These are phyloP conservation scores for Hippocampus barbouri DNA, from an alignment of 2,113 vertebrate genomes.

Conservation along the genomic window DNA sequence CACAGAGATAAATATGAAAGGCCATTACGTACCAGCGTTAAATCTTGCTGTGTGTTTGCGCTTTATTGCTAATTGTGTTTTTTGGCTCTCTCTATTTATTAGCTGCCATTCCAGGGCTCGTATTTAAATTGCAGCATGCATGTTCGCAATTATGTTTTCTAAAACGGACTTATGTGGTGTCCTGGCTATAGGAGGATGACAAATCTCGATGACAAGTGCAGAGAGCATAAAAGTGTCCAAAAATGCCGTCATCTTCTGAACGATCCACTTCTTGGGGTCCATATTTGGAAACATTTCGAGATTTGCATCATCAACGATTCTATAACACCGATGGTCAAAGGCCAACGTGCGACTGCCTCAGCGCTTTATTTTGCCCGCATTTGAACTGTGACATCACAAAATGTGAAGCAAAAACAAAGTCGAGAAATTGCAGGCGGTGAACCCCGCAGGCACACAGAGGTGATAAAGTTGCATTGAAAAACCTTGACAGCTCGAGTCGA, in stretches of 20 bases:
- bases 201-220: slow-evolving; percentile 23
- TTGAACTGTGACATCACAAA: slow-evolving; percentile 22
- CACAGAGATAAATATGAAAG: slow-evolving; percentile 14
- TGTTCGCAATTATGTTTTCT: background rate
- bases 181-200: slow-evolving; percentile 16
- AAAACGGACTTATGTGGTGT: background rate
- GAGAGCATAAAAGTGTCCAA: slow-evolving; percentile 6
- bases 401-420: background rate
- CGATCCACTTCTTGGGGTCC: slow-evolving; percentile 26
- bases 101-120: background rate
- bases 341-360: slow-evolving; percentile 5
- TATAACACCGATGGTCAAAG: slow-evolving; percentile 8
- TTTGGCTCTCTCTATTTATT: background rate
- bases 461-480: slow-evolving; percentile 56
- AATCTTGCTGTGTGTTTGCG: slow-evolving; percentile 9
- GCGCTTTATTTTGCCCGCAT: slow-evolving; percentile 20
- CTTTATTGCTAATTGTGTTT: slow-evolving; percentile 4
- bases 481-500: slow-evolving; percentile 58
- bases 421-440: slow-evolving; percentile 23
- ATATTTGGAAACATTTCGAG: slow-evolving; percentile 23
- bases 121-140: too few relatives aligned
- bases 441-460: slow-evolving; percentile 44
- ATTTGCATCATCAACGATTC: slow-evolving; percentile 21
- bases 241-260: slow-evolving; percentile 33
- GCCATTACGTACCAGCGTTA: slow-evolving; percentile 10